phyloP scores from a whole-genome alignment of 2,888 invertebrate genomes.

The Seladonia tumulorum region DNA sequence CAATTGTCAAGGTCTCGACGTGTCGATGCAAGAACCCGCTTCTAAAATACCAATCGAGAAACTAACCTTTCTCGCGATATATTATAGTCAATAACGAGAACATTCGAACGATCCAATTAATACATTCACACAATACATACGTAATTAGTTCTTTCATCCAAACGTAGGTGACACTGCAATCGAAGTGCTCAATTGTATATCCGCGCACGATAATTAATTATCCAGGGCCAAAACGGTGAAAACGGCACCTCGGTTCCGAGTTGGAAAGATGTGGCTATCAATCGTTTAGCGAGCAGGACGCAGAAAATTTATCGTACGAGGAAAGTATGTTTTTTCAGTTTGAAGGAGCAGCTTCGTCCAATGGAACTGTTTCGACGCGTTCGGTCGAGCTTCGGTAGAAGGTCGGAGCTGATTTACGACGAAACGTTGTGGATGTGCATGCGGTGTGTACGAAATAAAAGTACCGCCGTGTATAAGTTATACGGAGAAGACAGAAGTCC shows the following conservation, averaged over 20 bases:
- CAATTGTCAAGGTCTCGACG: not conserved
- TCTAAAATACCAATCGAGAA: not conserved
- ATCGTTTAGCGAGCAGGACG: not conserved
- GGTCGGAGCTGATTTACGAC: slow-evolving; percentile 43
- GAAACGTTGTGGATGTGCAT: slow-evolving; percentile 10
- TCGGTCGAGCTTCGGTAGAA: not conserved
- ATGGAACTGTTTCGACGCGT: slow-evolving; percentile 23
- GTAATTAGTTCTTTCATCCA: not conserved
- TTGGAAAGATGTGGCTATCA: not conserved
- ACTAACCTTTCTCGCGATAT: not conserved
- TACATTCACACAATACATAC: too few species aligned
- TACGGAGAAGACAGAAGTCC: slow-evolving; percentile 30
- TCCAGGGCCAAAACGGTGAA: not conserved
- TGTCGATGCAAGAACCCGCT: not conserved
- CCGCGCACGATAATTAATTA: too few species aligned
- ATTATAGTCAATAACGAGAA: not conserved
- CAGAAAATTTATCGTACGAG: not conserved
- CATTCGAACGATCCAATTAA: not conserved
- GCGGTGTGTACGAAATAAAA: slow-evolving; percentile 29
- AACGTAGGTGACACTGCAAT: not conserved
- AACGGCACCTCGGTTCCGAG: not conserved
- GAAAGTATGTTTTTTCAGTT: slow-evolving; percentile 1
- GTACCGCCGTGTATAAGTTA: slow-evolving; percentile 35
- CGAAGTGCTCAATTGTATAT: too few species aligned
- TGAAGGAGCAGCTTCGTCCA: not conserved